Conservation (phyloP, 2,888 invertebrate genomes). For the Pachydiplax longipennis region DNA sequence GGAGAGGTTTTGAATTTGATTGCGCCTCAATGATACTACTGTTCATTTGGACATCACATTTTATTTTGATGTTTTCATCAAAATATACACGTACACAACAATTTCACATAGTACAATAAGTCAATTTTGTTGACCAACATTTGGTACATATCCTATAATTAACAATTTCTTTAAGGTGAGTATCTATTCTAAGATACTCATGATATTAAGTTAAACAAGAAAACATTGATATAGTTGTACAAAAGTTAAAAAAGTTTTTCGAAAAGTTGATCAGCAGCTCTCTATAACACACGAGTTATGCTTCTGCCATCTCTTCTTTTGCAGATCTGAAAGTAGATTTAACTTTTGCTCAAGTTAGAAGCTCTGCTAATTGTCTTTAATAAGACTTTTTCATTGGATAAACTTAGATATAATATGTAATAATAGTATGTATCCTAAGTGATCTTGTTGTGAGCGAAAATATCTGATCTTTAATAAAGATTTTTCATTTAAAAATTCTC, state of each 20-base stretch:
- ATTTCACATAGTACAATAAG: not conserved
- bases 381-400: not conserved
- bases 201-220: not conserved
- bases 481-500: not conserved
- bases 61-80: not conserved
- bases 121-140: not conserved
- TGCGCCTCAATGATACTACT: too few relatives aligned
- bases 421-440: too few relatives aligned
- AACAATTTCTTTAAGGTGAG: not conserved
- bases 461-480: not conserved
- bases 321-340: not conserved
- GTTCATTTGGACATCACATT: not conserved
- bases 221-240: conserved; percentile 5
- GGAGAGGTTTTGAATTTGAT: too few relatives aligned
- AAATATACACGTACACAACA: not conserved
- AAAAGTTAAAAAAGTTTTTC: conserved; percentile 16
- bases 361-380: not conserved
- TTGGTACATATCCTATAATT: not conserved
- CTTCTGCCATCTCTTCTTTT: not conserved
- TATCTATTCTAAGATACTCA: not conserved
- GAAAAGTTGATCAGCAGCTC: conserved; percentile 22
- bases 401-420: not conserved
- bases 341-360: not conserved
- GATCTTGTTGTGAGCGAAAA: not conserved
- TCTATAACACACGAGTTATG: not conserved